These are phyloP conservation scores for Noctua pronuba DNA, from an alignment of 2,888 invertebrate genomes.

Conservation along the genomic window DNA sequence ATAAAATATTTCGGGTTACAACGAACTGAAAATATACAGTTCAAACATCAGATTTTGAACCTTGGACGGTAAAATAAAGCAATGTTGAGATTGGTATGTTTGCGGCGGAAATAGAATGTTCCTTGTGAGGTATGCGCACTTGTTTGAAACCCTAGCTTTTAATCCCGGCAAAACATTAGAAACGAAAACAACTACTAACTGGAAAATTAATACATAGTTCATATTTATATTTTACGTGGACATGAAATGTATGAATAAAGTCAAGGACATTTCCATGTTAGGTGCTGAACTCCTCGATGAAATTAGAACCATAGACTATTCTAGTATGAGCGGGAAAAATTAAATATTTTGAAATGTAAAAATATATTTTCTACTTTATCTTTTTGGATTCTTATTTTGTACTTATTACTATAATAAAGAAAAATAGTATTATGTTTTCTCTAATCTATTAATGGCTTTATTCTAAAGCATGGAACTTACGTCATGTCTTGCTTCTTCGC, in stretches of 20 bases:
- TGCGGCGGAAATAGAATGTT: constrained; percentile 36
- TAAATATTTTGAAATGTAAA: neutral
- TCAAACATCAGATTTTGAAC: constrained; percentile 36
- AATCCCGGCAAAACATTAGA: neutral
- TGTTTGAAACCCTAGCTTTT: constrained; percentile 39
- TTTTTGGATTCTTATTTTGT: neutral
- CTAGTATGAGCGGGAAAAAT: constrained; percentile 27
- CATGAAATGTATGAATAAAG: neutral
- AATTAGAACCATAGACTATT: constrained; percentile 35
- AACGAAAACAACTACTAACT: neutral
- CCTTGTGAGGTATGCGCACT: neutral
- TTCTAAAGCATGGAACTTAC: constrained; percentile 75
- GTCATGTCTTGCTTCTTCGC: constrained; percentile 84
- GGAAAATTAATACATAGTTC: neutral
- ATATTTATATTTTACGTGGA: neutral
- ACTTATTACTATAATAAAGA: neutral
- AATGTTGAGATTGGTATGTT: constrained; percentile 23
- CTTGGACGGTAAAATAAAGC: constrained; percentile 45
- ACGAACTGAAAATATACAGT: constrained; percentile 32
- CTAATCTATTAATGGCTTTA: neutral
- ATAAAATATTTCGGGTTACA: neutral
- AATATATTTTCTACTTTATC: neutral
- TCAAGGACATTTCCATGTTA: neutral
- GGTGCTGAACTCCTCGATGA: neutral
- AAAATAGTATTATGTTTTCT: neutral